Evolutionary conservation across 2,113 vertebrate genomes (phyloP), one percentile per base, ranked within the genome.

Genomic region (Chrysochloris asiatica): DNA sequence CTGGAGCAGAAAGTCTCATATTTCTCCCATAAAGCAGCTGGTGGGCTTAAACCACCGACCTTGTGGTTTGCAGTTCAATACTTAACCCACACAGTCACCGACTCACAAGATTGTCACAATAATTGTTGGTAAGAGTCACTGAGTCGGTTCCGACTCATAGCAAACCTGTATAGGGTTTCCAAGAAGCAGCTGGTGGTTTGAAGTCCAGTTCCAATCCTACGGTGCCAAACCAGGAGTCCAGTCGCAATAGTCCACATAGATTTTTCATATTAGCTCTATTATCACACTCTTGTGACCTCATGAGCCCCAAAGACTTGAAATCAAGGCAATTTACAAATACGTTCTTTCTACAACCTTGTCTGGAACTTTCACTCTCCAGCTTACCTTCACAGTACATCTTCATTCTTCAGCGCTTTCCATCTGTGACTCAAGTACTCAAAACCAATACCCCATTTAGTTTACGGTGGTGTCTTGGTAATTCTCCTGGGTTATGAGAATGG

Each of bases 371-470:
- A 30, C 54, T 45, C 7, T 52, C 28, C 19, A 48, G 48, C 69
- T 94, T 83, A 65, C 50, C 48, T 84, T 85, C 59, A 13, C 88
- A 86, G 50, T 61, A 65, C 3, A 73, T 88, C 94, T 86, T 80
- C 52, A 36, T 13, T 50, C 4, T 50, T 93, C 3, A 50, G 50
- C n/a, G 78, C 63, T 81, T 93, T 28, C 12, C 24, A 48, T 30
- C 24, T 69, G 56, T 45, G 48, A 91, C 17, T 93, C 52, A 86
- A 26, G 48, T 11, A 48, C 45, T 38, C n/a, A 56, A 93, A 89
- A 79, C 48, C 81, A 48, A 89, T 47, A 65, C 33, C 41, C 26
- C 28, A 76, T 69, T 89, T 22, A 30, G 38, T 45, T 54, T 47
- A 33, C 56, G 41, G 50, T 24, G 47, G 82, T 16, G 69, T 61